Evolutionary conservation across 2,888 invertebrate genomes (phyloP), one percentile per base, ranked within the genome.

Genomic region (Tiphia femorata): DNA sequence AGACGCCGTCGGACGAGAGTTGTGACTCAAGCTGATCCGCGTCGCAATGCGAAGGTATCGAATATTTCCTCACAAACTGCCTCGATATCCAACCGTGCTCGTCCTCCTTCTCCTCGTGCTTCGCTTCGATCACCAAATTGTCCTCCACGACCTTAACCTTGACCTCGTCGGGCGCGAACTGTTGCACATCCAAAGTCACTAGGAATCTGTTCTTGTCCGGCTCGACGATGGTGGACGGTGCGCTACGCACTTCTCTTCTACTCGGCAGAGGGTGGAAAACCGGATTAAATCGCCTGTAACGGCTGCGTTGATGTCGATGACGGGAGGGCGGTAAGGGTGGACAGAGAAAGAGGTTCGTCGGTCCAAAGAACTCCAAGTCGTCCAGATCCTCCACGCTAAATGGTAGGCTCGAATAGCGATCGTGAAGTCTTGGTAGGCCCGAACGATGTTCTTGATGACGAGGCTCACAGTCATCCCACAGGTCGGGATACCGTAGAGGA

Each of bases 1-100:
- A 84, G 19, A 95, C 90, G 6, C 95, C 95, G 78, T 95, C 94
- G 0, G 93, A 92, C 1, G 94, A 94, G 17, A 95, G 84, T 0
- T 90, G 90, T 52, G 94, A 94, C 46, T 89, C 86, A 0, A 95
- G 88, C 62, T 89, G 88, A 5, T 90, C 88, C n/a, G 92, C 88
- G 51, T 94, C 90, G 52, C 85, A 84, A 44, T 85, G 84, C 70
- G 88, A 84, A 0, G 92, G 92, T 35, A 92, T 84, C 64, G 91
- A 85, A 75, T 92, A 92, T 41, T 88, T 86, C 62, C 95, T 88
- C 1, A 86, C 88, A 80, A 95, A 94, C 79, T 95, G 93, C 16
- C 95, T 87, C 6, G 94, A 92, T 43, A 95, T 89, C 82, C 88
- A 90, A 0, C 93, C 93, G 70, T 91, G 91, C 25, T 91, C 89